Evolutionary conservation across 2,888 invertebrate genomes (phyloP).

Genomic region (Rhingia rostrata): DNA sequence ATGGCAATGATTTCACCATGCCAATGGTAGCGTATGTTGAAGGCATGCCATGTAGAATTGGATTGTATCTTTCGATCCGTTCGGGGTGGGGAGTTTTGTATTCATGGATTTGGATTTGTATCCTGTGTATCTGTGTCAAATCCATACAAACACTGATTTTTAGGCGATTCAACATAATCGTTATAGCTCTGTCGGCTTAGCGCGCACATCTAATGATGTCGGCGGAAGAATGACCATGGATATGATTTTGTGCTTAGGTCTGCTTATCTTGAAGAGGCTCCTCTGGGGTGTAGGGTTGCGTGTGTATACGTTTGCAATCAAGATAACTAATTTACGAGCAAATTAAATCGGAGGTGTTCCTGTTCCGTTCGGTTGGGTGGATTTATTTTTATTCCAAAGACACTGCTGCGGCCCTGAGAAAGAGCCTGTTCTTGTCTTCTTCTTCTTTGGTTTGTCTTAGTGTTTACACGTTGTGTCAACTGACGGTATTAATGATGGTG

Average conservation of each 20-base stretch:
- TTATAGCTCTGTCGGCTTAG: constrained; percentile 39
- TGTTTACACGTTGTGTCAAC: constrained; percentile 59
- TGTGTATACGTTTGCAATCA: constrained; percentile 58
- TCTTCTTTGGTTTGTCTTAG: background rate
- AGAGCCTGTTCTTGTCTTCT: background rate
- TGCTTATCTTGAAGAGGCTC: constrained; percentile 40
- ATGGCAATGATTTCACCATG: constrained; percentile 28
- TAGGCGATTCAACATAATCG: constrained; percentile 67
- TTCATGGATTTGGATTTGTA: constrained; percentile 7
- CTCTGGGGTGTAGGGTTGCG: background rate
- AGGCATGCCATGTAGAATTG: background rate
- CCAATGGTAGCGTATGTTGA: background rate
- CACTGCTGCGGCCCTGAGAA: background rate
- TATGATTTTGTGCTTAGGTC: constrained; percentile 49
- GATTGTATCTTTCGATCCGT: constrained; percentile 37
- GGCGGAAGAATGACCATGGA: constrained; percentile 31
- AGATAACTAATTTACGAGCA: constrained; percentile 70
- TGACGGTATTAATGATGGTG: constrained; percentile 60
- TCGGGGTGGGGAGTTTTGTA: constrained; percentile 25
- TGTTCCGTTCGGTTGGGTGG: constrained; percentile 14
- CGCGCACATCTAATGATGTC: constrained; percentile 43
- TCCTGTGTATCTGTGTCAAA: constrained; percentile 11
- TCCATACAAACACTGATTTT: constrained; percentile 65
- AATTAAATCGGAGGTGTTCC: constrained; percentile 63
- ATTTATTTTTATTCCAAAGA: constrained; percentile 6